phyloP scores from a whole-genome alignment of 2,797 vertebrate genomes.

The Myotis findleyi region DNA sequence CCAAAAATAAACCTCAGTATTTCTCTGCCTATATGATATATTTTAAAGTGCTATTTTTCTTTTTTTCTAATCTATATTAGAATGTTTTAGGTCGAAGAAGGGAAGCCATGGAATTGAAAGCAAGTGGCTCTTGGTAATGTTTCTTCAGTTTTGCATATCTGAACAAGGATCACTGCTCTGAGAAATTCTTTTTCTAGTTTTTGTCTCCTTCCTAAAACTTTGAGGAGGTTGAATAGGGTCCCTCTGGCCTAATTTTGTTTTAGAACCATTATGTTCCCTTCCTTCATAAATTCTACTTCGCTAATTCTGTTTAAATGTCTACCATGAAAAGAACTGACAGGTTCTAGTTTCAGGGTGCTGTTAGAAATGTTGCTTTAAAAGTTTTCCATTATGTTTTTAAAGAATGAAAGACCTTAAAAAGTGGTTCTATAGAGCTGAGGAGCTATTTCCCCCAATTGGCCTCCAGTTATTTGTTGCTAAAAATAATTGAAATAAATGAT shows the following conservation, averaged over 20 bases:
- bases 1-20: neutral
- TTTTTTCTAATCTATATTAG: neutral
- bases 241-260: neutral
- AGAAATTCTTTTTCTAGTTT: constrained; percentile 8
- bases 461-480: constrained; percentile 39
- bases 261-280: constrained; percentile 8
- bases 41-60: neutral
- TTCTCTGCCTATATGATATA: neutral
- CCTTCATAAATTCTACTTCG: neutral
- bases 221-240: neutral
- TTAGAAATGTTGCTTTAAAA: neutral
- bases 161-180: constrained; percentile 1
- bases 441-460: neutral
- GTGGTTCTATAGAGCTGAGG: neutral
- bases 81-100: neutral
- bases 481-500: constrained; percentile 51
- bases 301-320: constrained; percentile 13
- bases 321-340: neutral
- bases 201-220: neutral
- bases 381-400: constrained; percentile 25
- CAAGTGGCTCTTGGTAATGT: constrained; percentile 19
- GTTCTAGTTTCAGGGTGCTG: constrained; percentile 4
- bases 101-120: constrained; percentile 46
- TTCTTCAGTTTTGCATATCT: constrained; percentile 41
- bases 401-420: constrained; percentile 34